Base-by-base conservation (phyloP, 2,113 vertebrate species). In the Tapirus terrestris region DNA sequence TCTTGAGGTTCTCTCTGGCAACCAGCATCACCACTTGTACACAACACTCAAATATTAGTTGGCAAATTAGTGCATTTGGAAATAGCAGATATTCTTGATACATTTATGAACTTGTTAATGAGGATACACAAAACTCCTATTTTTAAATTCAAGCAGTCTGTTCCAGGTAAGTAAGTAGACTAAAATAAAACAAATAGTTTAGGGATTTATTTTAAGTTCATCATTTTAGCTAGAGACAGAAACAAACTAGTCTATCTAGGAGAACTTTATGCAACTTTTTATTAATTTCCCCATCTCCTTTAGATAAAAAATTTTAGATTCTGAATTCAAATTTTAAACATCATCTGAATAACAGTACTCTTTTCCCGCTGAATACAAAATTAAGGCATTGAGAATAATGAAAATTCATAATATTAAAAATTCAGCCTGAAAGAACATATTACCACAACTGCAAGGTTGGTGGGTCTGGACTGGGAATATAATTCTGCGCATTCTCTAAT, bases 331-430 rank as follows among this genome's bases (percentile, higher is more conserved):
- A 79, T 65, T 77, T 60, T 72, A 56, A 84, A 94, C 79, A 9
- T 56, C 56, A 83, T 33, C 18, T 45, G 14, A 75, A 36, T 53
- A 77, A 65, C 86, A 77, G 25, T 56, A 67, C 29, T 76, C 21
- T 89, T 94, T 67, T 91, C 7, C 12, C 33, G n/a, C 17, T 72
- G 39, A 88, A 91, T 81, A 61, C 31, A 63, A 96, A 88, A 84
- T 58, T 39, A 83, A 70, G 31, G 3, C 31, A 45, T 23, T 51
- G 39, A 95, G 17, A 91, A 81, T 70, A 87, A 91, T 63, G 56
- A 79, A 87, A 94, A 84, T 0, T 60, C 20, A 23, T 43, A 83
- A 73, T 61, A 83, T 77, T 63, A 77, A 91, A 79, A 83, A 18
- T 29, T 86, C 68, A 76, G 6, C 36, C 20, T 39, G 60, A 63